Base-by-base conservation (phyloP, 2,113 vertebrate species). In the Delphinapterus leucas region DNA sequence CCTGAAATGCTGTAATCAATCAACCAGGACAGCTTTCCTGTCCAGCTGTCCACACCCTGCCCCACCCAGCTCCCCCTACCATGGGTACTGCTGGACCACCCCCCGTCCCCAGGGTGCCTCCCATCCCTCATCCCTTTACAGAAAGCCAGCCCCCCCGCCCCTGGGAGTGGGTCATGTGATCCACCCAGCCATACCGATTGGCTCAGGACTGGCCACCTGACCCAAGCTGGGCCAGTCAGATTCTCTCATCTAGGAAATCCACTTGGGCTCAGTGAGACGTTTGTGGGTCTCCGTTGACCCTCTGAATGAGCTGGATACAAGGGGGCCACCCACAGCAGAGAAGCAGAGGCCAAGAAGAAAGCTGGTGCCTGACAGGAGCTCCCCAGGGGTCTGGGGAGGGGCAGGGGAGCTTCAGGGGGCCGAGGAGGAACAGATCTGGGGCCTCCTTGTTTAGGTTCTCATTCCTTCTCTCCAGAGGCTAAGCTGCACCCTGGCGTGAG, bases 151-250 rank as follows among this genome's bases (percentile, higher is more conserved):
- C 4, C 7, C 21, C 58, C 63, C 3, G 3, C 6, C 47, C 33
- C 79, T 0, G 1, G 3, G 31, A 31, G 7, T 5, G 8, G n/a
- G 28, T n/a, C 86, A 49, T 0, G 10, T 31, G 65, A 80, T 28
- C 55, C 14, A 1, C 14, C 53, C 23, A 6, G 26, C 47, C 71
- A 44, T 3, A 38, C 38, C 0, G 0, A 55, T 1, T 47, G 61
- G 73, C 83, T 90, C 70, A 71, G n/a, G 25, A n/a, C 2, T 1
- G 36, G 61, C 53, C 41, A 74, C 8, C 12, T 17, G 63, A 41
- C 25, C 74, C 23, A 13, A 90, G 38, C 15, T 8, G 67, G 77
- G 49, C 58, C 65, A 55, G 26, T 60, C 23, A 38, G 41, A 28
- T 12, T 73, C 36, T 88, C 58, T 70, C 81, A 49, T 49, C 61